These are phyloP conservation scores for Saimiri boliviensis DNA, from an alignment of 2,113 vertebrate genomes.

Conservation along the genomic window DNA sequence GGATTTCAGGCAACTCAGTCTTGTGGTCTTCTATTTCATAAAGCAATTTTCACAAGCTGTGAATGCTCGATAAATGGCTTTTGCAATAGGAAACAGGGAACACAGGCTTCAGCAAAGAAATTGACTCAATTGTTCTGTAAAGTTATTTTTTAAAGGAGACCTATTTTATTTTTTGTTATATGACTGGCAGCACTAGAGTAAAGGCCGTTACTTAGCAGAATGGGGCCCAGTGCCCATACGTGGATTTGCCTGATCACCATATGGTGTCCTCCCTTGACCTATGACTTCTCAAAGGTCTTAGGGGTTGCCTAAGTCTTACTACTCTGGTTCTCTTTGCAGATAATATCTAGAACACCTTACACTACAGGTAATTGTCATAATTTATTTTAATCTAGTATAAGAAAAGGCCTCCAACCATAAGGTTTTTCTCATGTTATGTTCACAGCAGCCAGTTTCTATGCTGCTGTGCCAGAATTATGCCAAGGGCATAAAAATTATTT, in stretches of 20 bases:
- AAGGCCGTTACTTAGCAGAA: no score
- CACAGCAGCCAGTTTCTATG: neutral
- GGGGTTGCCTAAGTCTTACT: no score
- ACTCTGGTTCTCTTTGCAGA: neutral
- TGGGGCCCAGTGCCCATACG: fast-evolving
- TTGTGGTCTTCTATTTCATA: neutral
- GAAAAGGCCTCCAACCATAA: neutral
- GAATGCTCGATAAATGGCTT: fast-evolving
- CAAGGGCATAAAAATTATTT: fast-evolving
- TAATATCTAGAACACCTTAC: neutral
- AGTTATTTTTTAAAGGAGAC: neutral
- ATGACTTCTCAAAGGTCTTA: neutral
- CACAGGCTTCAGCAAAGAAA: neutral
- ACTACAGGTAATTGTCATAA: neutral
- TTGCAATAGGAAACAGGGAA: neutral
- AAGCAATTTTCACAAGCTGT: neutral
- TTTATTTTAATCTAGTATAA: neutral
- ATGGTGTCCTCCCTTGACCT: fast-evolving
- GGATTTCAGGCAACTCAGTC: neutral
- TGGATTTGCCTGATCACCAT: neutral
- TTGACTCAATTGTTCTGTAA: neutral
- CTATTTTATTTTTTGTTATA: neutral
- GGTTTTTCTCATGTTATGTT: neutral
- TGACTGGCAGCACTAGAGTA: neutral
- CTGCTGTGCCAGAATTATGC: neutral